phyloP scores from a whole-genome alignment of 2,113 vertebrate genomes.

The Haemorhous mexicanus region DNA sequence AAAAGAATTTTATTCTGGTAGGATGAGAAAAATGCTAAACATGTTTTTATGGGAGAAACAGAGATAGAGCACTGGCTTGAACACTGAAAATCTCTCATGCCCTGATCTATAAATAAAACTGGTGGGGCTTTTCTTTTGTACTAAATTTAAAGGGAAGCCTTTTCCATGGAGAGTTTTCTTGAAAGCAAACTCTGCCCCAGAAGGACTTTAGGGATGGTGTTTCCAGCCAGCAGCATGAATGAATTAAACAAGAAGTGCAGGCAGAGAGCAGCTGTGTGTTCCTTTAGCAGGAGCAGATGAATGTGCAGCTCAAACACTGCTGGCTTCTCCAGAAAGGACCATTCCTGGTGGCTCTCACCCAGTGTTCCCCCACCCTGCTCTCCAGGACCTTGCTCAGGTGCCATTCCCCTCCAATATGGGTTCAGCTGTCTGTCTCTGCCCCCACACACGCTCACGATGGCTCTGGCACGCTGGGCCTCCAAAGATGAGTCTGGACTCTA shows the following conservation, averaged over 20 bases:
- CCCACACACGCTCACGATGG: no score
- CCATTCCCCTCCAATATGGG: no score
- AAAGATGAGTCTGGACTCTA: no score
- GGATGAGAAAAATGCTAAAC: constrained; percentile 43
- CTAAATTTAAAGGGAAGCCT: constrained; percentile 59
- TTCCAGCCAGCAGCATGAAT: constrained; percentile 63
- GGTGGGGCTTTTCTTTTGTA: constrained; percentile 39
- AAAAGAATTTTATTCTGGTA: background rate
- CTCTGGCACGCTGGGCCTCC: no score
- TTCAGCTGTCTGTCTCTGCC: no score
- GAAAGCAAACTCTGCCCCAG: constrained; percentile 37
- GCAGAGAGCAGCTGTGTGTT: constrained; percentile 28
- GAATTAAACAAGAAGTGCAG: constrained; percentile 43
- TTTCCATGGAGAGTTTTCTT: constrained; percentile 50
- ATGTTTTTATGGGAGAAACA: constrained; percentile 47
- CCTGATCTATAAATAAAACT: constrained; percentile 63
- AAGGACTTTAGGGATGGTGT: constrained; percentile 39
- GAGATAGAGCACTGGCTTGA: background rate
- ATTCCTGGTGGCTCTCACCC: background rate
- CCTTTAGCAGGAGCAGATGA: background rate
- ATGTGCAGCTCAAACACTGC: background rate
- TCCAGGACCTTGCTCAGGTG: background rate
- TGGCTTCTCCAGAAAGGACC: background rate
- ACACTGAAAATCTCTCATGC: constrained; percentile 49
- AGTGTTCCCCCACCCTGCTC: background rate